Conservation (phyloP, 1,140 invertebrate species). For the Saccostrea cuccullata region DNA sequence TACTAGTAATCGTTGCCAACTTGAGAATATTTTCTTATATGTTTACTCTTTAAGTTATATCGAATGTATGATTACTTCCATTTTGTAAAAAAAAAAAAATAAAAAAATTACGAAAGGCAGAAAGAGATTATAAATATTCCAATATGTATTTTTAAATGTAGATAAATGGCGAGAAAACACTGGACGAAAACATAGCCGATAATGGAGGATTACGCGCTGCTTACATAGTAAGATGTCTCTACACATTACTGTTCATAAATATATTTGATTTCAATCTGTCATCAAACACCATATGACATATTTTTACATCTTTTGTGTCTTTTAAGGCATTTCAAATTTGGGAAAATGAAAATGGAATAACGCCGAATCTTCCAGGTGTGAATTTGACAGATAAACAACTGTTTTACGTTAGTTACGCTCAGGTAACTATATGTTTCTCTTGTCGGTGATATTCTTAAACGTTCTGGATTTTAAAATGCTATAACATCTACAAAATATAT, state of each 20-base stretch:
- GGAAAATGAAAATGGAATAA: slow-evolving; percentile 80
- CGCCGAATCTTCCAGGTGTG: slow-evolving; percentile 82
- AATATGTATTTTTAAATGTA: slow-evolving; percentile 31
- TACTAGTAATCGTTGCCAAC: too few species aligned
- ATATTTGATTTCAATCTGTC: not conserved
- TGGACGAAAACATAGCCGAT: slow-evolving; percentile 93
- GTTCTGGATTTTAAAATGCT: not conserved
- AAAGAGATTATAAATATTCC: too few species aligned
- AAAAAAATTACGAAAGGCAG: too few species aligned
- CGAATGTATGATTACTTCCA: too few species aligned
- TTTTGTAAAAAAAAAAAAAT: too few species aligned
- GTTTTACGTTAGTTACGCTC: slow-evolving; percentile 86
- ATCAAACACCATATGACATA: not conserved
- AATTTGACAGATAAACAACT: slow-evolving; percentile 83
- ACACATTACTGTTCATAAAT: not conserved
- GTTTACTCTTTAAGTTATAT: too few species aligned
- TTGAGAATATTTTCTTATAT: too few species aligned
- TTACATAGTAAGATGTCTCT: slow-evolving; percentile 83
- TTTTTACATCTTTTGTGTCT: not conserved
- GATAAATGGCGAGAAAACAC: slow-evolving; percentile 68
- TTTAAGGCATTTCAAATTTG: slow-evolving; percentile 81
- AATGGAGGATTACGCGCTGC: slow-evolving; percentile 95
- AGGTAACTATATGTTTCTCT: slow-evolving; percentile 80
- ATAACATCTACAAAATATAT: not conserved
- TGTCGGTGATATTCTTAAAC: not conserved